Percentiles rank a stretch among this genome's conserved stretches.
phyloP scores from a whole-genome alignment of 2,888 invertebrate species.

The Eupithecia pulchellata region DNA sequence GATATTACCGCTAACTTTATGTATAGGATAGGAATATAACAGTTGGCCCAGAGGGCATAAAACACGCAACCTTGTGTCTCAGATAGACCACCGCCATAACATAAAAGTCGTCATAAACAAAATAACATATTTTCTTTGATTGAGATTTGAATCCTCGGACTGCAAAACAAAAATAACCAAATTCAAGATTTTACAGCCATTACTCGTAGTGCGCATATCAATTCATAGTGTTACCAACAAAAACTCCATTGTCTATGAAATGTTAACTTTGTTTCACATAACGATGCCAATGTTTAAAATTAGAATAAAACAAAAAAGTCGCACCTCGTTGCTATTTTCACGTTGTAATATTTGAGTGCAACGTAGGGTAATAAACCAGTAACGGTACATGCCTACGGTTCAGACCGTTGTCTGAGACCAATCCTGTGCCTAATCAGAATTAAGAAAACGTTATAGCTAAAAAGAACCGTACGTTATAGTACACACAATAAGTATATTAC shows the following conservation, averaged over 20 bases:
- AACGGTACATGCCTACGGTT: constrained; percentile 20
- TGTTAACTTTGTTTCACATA: constrained; percentile 38
- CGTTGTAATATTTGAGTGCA: constrained; percentile 49
- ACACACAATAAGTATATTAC: too few relatives aligned
- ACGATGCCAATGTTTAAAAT: constrained; percentile 47
- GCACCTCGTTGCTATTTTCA: constrained; percentile 45
- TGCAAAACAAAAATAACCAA: neutral
- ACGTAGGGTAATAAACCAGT: constrained; percentile 54
- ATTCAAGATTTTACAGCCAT: neutral
- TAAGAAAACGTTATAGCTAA: neutral
- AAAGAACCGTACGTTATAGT: too few relatives aligned
- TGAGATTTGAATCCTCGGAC: neutral
- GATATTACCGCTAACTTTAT: neutral
- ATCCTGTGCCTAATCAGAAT: neutral
- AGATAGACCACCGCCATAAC: too few relatives aligned
- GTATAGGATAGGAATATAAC: neutral
- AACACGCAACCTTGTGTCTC: neutral
- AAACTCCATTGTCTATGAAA: constrained; percentile 21
- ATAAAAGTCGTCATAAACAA: neutral
- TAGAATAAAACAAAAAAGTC: constrained; percentile 44
- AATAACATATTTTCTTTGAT: neutral
- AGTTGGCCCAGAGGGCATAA: neutral
- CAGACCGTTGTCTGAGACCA: constrained; percentile 1
- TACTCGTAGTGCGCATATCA: neutral
- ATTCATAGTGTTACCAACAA: constrained; percentile 1